phyloP scores from a whole-genome alignment of 2,797 vertebrate species.

The Galago senegalensis region DNA sequence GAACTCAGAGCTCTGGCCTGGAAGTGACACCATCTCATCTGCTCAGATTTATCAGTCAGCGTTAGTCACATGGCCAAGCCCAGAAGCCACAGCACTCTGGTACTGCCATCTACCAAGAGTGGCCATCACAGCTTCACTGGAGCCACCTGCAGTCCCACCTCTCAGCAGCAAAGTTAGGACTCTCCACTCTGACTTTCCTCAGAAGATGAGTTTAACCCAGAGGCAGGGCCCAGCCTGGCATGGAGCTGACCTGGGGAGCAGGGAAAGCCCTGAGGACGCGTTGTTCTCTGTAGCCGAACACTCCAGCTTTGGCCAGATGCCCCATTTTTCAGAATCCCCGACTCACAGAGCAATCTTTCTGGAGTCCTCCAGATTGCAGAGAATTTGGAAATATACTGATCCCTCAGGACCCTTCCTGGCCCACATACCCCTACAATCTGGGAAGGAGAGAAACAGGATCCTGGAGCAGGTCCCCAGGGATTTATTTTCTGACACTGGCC shows the following conservation, averaged over 20 bases:
- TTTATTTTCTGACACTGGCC: not conserved
- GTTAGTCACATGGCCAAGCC: not conserved
- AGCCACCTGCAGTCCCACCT: not conserved
- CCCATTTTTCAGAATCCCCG: not conserved
- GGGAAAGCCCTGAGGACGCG: not conserved
- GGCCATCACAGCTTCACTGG: not conserved
- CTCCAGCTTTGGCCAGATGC: not conserved
- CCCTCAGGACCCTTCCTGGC: not conserved
- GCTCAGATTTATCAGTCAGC: not conserved
- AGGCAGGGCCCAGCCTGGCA: not conserved
- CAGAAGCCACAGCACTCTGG: too few species aligned
- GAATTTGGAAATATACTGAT: not conserved
- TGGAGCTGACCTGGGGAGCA: not conserved
- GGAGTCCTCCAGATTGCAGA: not conserved
- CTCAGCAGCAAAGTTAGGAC: not conserved
- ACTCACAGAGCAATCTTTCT: not conserved
- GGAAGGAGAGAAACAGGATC: not conserved
- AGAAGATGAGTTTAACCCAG: not conserved
- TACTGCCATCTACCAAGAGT: not conserved
- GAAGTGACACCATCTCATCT: not conserved
- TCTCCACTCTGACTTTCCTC: not conserved
- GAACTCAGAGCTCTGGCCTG: not conserved
- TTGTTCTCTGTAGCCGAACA: not conserved
- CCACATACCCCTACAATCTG: not conserved
- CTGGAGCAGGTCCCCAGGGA: not conserved